These are phyloP conservation scores for Mystacides longicornis DNA, from an alignment of 2,888 invertebrate species.

Conservation along the genomic window DNA sequence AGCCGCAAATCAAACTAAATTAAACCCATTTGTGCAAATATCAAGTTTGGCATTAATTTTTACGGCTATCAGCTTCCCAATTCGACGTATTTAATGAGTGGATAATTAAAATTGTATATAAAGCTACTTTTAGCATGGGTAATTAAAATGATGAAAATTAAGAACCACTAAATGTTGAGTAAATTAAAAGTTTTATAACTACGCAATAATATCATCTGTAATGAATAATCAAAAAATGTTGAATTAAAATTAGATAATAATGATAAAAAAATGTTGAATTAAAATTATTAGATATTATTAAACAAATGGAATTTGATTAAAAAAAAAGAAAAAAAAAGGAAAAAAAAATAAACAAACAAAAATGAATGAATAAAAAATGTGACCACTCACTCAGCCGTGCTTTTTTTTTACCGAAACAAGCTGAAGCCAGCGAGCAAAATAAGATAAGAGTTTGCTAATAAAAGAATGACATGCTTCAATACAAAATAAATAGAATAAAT, in stretches of 20 bases:
- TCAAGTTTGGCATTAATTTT: not conserved
- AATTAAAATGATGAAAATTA: slow-evolving; percentile 11
- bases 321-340: slow-evolving; percentile 9
- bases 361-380: slow-evolving; percentile 19
- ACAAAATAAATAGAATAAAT: not conserved
- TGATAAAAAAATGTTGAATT: slow-evolving; percentile 8
- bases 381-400: slow-evolving; percentile 26
- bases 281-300: not conserved
- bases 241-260: slow-evolving; percentile 9
- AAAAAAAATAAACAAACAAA: slow-evolving; percentile 7
- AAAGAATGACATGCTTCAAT: slow-evolving; percentile 14
- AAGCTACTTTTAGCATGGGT: slow-evolving; percentile 17
- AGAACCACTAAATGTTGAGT: not conserved
- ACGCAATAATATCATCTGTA: slow-evolving; percentile 7
- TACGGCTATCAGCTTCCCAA: slow-evolving; percentile 11
- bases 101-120: slow-evolving; percentile 18
- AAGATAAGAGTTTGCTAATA: slow-evolving; percentile 12
- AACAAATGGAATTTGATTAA: not conserved
- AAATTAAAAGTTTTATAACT: slow-evolving; percentile 4
- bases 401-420: slow-evolving; percentile 19
- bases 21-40: not conserved
- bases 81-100: slow-evolving; percentile 9
- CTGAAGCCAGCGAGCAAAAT: slow-evolving; percentile 19
- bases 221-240: slow-evolving; percentile 9
- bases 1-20: not conserved